Evolutionary conservation across 2,888 invertebrate species (phyloP).

Genomic region (Chrysodeixis includens): DNA sequence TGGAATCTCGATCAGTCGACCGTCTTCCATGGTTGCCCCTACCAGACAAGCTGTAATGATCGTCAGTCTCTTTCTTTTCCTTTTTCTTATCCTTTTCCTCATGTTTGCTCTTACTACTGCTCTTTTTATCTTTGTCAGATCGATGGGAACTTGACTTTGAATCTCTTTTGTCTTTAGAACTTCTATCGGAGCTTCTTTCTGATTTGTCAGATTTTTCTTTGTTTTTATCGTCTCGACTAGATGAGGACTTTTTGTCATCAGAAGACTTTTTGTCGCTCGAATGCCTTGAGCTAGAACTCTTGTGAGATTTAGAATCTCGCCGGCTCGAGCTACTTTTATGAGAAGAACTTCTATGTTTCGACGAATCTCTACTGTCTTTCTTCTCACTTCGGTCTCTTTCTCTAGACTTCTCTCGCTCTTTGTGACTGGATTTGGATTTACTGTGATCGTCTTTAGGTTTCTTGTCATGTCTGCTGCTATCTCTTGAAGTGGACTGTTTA

Average conservation of each 20-base stretch:
- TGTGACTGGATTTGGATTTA: slow-evolving; percentile 77
- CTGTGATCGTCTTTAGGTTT: slow-evolving; percentile 79
- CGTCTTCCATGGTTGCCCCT: slow-evolving; percentile 91
- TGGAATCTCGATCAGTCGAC: slow-evolving; percentile 94
- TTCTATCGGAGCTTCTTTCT: slow-evolving; percentile 70
- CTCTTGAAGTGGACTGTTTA: slow-evolving; percentile 79
- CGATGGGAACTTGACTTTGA: slow-evolving; percentile 77
- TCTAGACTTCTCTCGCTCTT: slow-evolving; percentile 74
- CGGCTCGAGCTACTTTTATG: slow-evolving; percentile 78
- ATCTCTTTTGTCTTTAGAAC: slow-evolving; percentile 71
- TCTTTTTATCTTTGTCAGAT: slow-evolving; percentile 84
- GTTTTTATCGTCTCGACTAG: slow-evolving; percentile 59
- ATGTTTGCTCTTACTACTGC: slow-evolving; percentile 78
- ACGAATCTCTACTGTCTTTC: slow-evolving; percentile 81
- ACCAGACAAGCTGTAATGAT: slow-evolving; percentile 91
- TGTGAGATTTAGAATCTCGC: slow-evolving; percentile 78
- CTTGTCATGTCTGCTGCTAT: slow-evolving; percentile 78
- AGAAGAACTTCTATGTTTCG: slow-evolving; percentile 81
- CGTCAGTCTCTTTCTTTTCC: slow-evolving; percentile 90
- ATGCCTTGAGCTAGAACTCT: slow-evolving; percentile 76
- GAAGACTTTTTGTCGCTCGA: slow-evolving; percentile 73
- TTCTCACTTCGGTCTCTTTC: slow-evolving; percentile 78
- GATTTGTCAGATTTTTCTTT: slow-evolving; percentile 75
- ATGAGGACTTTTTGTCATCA: slow-evolving; percentile 79
- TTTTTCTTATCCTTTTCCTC: slow-evolving; percentile 85